Percentiles rank a stretch among this genome's conserved stretches.
Conservation (phyloP, 2,113 vertebrate genomes). For the Caranx ignobilis region DNA sequence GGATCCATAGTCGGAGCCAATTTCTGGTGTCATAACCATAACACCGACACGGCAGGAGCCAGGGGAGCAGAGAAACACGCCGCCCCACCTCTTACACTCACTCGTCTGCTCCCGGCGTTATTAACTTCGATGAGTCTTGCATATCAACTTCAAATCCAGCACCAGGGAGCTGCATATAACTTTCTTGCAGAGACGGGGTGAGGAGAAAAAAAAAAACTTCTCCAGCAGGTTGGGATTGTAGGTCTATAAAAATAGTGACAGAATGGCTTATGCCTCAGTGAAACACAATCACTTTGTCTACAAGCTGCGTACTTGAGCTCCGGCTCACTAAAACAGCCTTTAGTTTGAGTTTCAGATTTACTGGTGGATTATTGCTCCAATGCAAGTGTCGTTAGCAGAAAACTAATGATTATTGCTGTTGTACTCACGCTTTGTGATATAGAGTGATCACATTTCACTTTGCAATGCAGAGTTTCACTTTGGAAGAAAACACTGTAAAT, state of each 20-base stretch:
- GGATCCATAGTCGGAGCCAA: background rate
- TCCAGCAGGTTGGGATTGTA: slow-evolving; percentile 53
- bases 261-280: slow-evolving; percentile 62
- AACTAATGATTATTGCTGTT: slow-evolving; percentile 38
- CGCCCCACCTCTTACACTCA: slow-evolving; percentile 4
- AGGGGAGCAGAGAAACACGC: background rate
- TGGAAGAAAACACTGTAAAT: background rate
- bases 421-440: background rate
- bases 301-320: slow-evolving; percentile 49
- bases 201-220: slow-evolving; percentile 2
- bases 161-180: slow-evolving; percentile 33
- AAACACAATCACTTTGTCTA: slow-evolving; percentile 68
- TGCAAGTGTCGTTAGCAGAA: slow-evolving; percentile 19
- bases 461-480: background rate
- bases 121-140: slow-evolving; percentile 45
- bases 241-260: slow-evolving; percentile 69
- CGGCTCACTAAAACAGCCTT: slow-evolving; percentile 49
- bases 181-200: background rate
- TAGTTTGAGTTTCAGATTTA: slow-evolving; percentile 66
- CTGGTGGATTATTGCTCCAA: slow-evolving; percentile 53
- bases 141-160: slow-evolving; percentile 64
- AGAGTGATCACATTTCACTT: background rate
- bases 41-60: slow-evolving; percentile 33
- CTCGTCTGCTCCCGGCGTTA: slow-evolving; percentile 29
- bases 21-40: slow-evolving; percentile 37